These are phyloP conservation scores for Laticauda laticaudata DNA, from an alignment of 2,113 vertebrate genomes.

Conservation along the genomic window DNA sequence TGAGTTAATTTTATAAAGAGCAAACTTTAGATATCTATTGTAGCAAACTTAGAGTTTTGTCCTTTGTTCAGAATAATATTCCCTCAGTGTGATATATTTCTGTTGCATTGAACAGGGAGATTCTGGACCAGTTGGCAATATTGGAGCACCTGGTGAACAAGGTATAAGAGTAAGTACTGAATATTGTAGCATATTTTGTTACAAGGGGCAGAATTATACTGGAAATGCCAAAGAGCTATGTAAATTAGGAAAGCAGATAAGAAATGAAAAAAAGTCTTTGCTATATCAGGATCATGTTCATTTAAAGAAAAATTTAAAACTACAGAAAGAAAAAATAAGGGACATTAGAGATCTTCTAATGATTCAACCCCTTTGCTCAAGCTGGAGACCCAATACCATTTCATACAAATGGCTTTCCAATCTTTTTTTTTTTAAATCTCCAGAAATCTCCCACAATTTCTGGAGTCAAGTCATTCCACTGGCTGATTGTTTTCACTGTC, in stretches of 20 bases:
- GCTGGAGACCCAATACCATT: neutral
- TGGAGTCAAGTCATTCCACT: no score
- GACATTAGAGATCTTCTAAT: neutral
- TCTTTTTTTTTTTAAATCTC: neutral
- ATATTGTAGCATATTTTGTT: neutral
- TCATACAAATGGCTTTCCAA: neutral
- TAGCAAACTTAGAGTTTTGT: neutral
- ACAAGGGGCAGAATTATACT: neutral
- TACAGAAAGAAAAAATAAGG: neutral
- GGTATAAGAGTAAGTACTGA: conserved; percentile 80
- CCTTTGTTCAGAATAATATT: conserved; percentile 1
- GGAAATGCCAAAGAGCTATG: neutral
- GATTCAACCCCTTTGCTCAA: neutral
- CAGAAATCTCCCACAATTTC: neutral
- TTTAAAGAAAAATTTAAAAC: neutral
- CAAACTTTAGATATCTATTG: neutral
- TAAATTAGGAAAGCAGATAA: neutral
- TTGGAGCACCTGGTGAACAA: conserved; percentile 80
- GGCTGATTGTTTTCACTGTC: no score
- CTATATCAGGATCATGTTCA: neutral
- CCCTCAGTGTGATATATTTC: neutral
- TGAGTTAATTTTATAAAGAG: neutral
- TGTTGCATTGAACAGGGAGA: conserved; percentile 76
- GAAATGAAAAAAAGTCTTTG: neutral
- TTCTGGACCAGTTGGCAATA: conserved; percentile 72